Evolutionary conservation across 2,797 vertebrate genomes (phyloP), one percentile per base, ranked within the genome.

Genomic region (Loriculus beryllinus): DNA sequence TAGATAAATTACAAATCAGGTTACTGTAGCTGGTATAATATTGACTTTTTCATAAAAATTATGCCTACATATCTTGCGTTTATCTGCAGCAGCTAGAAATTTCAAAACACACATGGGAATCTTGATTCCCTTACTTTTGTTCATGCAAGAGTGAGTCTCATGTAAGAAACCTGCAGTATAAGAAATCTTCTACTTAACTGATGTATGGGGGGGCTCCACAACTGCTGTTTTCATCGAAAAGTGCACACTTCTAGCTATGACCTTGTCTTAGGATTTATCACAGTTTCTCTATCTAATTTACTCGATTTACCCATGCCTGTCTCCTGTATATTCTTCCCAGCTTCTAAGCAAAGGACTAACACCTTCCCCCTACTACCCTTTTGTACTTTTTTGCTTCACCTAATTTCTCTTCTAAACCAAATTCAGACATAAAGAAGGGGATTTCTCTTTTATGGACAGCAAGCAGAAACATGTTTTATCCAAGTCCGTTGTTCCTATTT

Each of bases 311-410:
- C 39, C 14, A 28, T 31, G 10, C 23, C 42, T 90, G 33, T 71
- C 43, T 91, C 42, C 29, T 13, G 9, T 10, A 54, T 49, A 81
- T 78, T 57, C 49, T 82, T 80, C 72, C 54, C 28, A 63, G 35
- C 37, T 78, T 80, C 71, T 86, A 90, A 59, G 37, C 60, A 93
- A 70, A 86, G 39, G 52, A 79, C n/a, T 84, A 92, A 93, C 52
- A 76, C 26, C 80, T 77, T 63, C 8, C 10, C 15, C 29, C 43
- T 29, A 33, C 12, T 82, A 90, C 42, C 42, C 85, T 77, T 74
- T 56, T 35, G 12, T 31, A 76, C 14, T 67, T 76, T 80, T 88
- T 74, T 52, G 14, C n/a, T 68, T 85, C 31, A 74, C 20, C 26
- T 79, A 8, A 39, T 65, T 84, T 86, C 8, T 84, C 54, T 82